Base-by-base conservation (phyloP, 2,888 invertebrate genomes). In the Nemurella pictetii region DNA sequence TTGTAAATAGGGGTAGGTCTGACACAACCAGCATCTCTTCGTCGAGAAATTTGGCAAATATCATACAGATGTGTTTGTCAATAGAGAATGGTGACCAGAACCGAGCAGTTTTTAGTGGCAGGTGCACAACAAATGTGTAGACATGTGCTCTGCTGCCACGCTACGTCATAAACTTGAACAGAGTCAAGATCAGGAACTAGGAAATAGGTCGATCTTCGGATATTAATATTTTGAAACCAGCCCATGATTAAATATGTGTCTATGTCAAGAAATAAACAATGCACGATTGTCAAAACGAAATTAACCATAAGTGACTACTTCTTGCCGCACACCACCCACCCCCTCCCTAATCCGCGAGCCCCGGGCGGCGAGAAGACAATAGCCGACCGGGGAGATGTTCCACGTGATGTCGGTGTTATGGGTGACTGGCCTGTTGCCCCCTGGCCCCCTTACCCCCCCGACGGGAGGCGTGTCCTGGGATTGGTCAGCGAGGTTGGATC, bases 351-450 rank as follows among this genome's bases (percentile, higher is more conserved):
- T 55, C 55, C 55, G 15, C 20, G 55, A 20, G 2, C 1, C 1
- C 1, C 55, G 20, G 5, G 55, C 12, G 55, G 9, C 20, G 20
- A 7, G 20, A 55, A 20, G 55, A 55, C 55, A 55, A 55, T 12
- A 55, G n/a, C 55, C 55, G 55, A 12, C 55, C 9, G 55, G 55
- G 1, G 55, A 7, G n/a, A n/a, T n/a, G n/a, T n/a, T n/a, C n/a
- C n/a, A n/a, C n/a, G n/a, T n/a, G n/a, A n/a, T n/a, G n/a, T n/a
- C 55, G 55, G 20, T 30, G 30, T 75, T 29, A n/a, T 78, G 78
- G 78, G 78, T 78, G 28, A 78, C 9, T 78, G 27, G 30, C 78
- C 78, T 30, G 27, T 27, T 36, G 7, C n/a, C 78, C 78, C 78
- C 15, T 30, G n/a, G n/a, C n/a, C n/a, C n/a, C n/a, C n/a, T n/a